Evolutionary conservation across 2,113 vertebrate species (phyloP).

Genomic region (Anser brachyrhynchus): DNA sequence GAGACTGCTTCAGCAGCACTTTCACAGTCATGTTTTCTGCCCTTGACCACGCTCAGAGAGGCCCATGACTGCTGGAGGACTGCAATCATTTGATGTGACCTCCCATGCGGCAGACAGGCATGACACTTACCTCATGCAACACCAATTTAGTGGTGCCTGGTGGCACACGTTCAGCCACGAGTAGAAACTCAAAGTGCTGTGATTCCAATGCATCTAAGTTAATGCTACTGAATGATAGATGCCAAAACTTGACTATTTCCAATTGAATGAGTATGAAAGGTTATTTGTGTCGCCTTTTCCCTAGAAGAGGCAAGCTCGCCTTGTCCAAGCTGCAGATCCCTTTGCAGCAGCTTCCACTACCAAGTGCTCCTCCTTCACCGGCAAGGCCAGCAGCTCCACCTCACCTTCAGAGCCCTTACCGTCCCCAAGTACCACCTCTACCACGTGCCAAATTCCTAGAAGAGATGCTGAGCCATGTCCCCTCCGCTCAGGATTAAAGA

Average conservation of each 20-base stretch:
- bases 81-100: background rate
- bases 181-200: background rate
- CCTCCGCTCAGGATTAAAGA: background rate
- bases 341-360: background rate
- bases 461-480: background rate
- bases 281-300: background rate
- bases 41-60: background rate
- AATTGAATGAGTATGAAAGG: background rate
- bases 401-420: background rate
- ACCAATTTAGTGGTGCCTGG: background rate
- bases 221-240: background rate
- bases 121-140: background rate
- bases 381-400: background rate
- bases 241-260: background rate
- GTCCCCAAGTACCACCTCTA: background rate
- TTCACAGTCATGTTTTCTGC: background rate
- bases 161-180: background rate
- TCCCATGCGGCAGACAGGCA: background rate
- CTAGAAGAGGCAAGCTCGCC: background rate
- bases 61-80: background rate
- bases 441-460: background rate
- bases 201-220: background rate
- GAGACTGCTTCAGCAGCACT: background rate
- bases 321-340: background rate
- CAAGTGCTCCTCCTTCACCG: background rate